Evolutionary conservation across 2,888 invertebrate species (phyloP).

Genomic region (Anthrax anthrax): DNA sequence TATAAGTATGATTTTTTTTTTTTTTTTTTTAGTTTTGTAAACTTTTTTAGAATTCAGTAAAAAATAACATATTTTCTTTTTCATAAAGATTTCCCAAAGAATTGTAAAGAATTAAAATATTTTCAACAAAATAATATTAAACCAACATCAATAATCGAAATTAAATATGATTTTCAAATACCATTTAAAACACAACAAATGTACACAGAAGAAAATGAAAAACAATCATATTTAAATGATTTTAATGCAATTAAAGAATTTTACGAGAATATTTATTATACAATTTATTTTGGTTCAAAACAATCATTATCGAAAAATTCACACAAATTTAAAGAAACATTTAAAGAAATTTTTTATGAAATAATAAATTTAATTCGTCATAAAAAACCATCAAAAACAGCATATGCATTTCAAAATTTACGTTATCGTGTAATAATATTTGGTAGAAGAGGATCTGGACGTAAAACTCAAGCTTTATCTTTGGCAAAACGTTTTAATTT

Average conservation of each 20-base stretch:
- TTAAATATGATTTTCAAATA: constrained; percentile 6
- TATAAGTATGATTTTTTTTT: constrained; percentile 11
- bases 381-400: background rate
- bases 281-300: constrained; percentile 2
- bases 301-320: background rate
- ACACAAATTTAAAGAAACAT: background rate
- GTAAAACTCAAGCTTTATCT: constrained; percentile 38
- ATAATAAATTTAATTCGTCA: constrained; percentile 8
- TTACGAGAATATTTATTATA: constrained; percentile 4
- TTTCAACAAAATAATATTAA: constrained; percentile 6
- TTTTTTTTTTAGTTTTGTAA: background rate
- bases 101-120: constrained; percentile 7
- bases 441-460: constrained; percentile 42
- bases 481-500: constrained; percentile 37
- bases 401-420: constrained; percentile 10
- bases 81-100: constrained; percentile 12
- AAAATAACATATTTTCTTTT: background rate
- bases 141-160: constrained; percentile 10
- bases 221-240: background rate
- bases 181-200: constrained; percentile 4
- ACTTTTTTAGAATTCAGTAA: too few relatives aligned
- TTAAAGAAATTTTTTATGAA: background rate
- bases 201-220: background rate
- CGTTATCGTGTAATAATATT: constrained; percentile 39
- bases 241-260: constrained; percentile 7